Conservation (phyloP, 2,113 vertebrate species). For the Thamnaconus septentrionalis region DNA sequence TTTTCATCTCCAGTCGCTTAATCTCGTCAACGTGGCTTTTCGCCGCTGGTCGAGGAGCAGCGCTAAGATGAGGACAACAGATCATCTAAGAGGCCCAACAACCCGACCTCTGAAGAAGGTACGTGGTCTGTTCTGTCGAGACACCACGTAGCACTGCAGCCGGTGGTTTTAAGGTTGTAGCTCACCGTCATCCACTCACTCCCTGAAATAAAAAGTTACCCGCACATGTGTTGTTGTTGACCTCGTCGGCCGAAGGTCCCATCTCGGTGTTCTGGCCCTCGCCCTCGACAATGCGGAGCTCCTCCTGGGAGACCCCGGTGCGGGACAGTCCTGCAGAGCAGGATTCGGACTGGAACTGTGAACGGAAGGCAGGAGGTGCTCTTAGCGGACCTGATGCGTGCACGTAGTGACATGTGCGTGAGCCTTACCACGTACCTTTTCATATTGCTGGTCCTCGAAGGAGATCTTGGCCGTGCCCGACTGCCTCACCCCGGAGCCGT, state of each 20-base stretch:
- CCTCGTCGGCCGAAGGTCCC: constrained; percentile 88
- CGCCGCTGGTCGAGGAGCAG: too few relatives aligned
- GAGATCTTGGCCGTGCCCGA: constrained; percentile 95
- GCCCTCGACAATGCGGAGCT: constrained; percentile 93
- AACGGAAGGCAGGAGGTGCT: neutral
- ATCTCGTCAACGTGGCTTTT: too few relatives aligned
- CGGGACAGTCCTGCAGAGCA: constrained; percentile 84
- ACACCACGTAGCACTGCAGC: too few relatives aligned
- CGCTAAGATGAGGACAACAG: too few relatives aligned
- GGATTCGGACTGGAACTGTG: constrained; percentile 92
- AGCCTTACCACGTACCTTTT: constrained; percentile 80
- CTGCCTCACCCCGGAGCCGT: constrained; percentile 91
- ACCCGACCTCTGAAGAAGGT: too few relatives aligned
- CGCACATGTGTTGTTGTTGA: constrained; percentile 96
- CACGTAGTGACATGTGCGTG: neutral
- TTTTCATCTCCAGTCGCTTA: too few relatives aligned
- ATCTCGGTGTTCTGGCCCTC: constrained; percentile 87
- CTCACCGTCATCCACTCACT: neutral
- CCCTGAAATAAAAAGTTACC: constrained; percentile 67
- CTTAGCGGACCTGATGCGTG: neutral
- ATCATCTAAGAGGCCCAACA: too few relatives aligned
- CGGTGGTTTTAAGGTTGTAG: too few relatives aligned
- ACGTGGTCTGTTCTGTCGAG: too few relatives aligned
- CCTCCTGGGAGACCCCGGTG: constrained; percentile 90
- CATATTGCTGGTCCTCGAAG: constrained; percentile 95